Conservation (phyloP, 2,888 invertebrate species). For the Eilema sororculum region DNA sequence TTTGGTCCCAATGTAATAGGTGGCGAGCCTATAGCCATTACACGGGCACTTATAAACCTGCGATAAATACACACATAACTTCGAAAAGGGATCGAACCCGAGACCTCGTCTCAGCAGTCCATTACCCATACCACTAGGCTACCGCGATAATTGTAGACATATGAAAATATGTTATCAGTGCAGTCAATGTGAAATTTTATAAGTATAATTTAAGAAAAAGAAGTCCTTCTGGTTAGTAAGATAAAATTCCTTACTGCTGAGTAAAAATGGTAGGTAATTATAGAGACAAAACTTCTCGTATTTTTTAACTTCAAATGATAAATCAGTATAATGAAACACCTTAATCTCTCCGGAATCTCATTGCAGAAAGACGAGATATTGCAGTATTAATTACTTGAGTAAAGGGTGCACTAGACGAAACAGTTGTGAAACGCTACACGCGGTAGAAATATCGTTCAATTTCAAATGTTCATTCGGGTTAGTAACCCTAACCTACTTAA, state of each 20-base stretch:
- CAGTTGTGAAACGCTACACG: background rate
- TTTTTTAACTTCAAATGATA: conserved; percentile 55
- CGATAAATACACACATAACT: too few relatives aligned
- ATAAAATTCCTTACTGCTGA: background rate
- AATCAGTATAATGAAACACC: conserved; percentile 78
- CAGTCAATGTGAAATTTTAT: background rate
- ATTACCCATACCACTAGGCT: too few relatives aligned
- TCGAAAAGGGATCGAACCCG: too few relatives aligned
- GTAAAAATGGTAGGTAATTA: conserved; percentile 4
- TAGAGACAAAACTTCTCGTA: conserved; percentile 15
- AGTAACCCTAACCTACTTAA: too few relatives aligned
- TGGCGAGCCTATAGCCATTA: too few relatives aligned
- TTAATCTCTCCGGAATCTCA: conserved; percentile 78
- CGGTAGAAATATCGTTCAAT: background rate
- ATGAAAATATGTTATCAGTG: too few relatives aligned
- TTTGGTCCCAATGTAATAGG: too few relatives aligned
- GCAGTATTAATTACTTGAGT: conserved; percentile 77
- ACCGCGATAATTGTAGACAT: too few relatives aligned
- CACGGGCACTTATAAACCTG: too few relatives aligned
- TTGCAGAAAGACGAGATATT: conserved; percentile 78
- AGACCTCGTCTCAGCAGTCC: too few relatives aligned
- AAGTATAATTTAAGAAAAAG: background rate
- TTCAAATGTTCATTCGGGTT: too few relatives aligned
- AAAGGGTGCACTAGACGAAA: conserved; percentile 53
- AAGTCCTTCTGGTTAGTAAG: background rate